These are phyloP conservation scores for Noctilio leporinus DNA, from an alignment of 2,113 vertebrate genomes.

Conservation along the genomic window DNA sequence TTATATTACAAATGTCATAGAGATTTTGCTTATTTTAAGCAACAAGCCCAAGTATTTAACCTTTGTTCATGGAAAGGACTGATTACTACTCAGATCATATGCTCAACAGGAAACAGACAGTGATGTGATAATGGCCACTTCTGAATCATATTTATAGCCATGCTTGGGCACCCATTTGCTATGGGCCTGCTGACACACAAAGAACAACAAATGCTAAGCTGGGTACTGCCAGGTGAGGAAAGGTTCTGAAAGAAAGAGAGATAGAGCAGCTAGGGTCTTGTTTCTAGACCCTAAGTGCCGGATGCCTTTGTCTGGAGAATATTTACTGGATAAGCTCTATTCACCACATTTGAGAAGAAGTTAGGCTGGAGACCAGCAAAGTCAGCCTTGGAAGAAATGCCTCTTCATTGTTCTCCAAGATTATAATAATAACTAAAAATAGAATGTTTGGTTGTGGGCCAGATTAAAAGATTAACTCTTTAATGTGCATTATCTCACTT, in stretches of 20 bases:
- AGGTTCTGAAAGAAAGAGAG: not conserved
- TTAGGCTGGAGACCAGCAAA: not conserved
- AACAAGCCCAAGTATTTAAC: not conserved
- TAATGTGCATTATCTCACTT: not conserved
- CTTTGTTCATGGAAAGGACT: not conserved
- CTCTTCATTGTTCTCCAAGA: not conserved
- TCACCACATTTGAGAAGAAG: not conserved
- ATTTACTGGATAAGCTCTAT: not conserved
- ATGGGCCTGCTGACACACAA: not conserved
- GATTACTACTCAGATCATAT: not conserved
- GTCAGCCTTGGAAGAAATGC: not conserved
- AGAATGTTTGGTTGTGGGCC: not conserved
- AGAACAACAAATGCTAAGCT: not conserved
- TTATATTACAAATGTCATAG: not conserved
- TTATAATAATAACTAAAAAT: not conserved
- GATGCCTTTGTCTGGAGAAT: not conserved
- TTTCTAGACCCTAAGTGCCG: not conserved
- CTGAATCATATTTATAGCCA: not conserved
- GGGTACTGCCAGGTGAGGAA: too few species aligned
- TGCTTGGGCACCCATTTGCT: not conserved
- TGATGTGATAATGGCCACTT: not conserved
- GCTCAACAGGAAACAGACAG: not conserved
- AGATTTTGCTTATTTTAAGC: conserved; percentile 27
- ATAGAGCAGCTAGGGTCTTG: not conserved
- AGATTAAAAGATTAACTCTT: not conserved